Evolutionary conservation across 1,140 invertebrate species (phyloP).

Genomic region (Acyrthosiphon pisum): DNA sequence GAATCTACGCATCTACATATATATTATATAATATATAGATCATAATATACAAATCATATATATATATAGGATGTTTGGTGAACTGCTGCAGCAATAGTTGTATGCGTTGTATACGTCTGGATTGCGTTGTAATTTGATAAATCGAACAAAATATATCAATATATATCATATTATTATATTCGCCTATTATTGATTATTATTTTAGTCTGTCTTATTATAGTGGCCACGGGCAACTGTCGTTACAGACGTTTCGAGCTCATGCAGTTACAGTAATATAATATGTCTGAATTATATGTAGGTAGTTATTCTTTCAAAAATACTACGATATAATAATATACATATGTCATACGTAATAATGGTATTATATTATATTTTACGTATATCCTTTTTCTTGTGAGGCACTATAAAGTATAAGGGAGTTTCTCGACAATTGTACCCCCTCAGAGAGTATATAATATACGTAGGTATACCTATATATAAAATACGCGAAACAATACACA

Average conservation of each 20-base stretch:
- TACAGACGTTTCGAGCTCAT: not conserved
- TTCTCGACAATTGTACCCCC: not conserved
- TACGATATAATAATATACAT: not conserved
- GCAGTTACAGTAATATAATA: slow-evolving; percentile 24
- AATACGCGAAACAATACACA: not conserved
- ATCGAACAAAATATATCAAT: not conserved
- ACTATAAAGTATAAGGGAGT: not conserved
- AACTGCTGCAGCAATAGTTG: not conserved
- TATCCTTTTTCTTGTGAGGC: not conserved
- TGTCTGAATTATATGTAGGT: not conserved
- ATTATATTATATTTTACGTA: not conserved
- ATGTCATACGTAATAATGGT: not conserved
- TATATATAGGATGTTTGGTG: not conserved
- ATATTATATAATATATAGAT: not conserved
- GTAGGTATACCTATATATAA: no score
- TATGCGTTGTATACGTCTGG: not conserved
- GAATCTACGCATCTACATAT: not conserved
- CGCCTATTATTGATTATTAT: not conserved
- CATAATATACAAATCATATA: not conserved
- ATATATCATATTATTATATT: not conserved
- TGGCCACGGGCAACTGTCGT: not conserved
- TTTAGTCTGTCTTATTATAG: not conserved
- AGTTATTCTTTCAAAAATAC: not conserved
- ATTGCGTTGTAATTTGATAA: slow-evolving; percentile 12
- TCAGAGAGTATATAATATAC: not conserved